These are phyloP conservation scores for Scrobipalpa costella DNA, from an alignment of 2,888 invertebrate species.

Conservation along the genomic window DNA sequence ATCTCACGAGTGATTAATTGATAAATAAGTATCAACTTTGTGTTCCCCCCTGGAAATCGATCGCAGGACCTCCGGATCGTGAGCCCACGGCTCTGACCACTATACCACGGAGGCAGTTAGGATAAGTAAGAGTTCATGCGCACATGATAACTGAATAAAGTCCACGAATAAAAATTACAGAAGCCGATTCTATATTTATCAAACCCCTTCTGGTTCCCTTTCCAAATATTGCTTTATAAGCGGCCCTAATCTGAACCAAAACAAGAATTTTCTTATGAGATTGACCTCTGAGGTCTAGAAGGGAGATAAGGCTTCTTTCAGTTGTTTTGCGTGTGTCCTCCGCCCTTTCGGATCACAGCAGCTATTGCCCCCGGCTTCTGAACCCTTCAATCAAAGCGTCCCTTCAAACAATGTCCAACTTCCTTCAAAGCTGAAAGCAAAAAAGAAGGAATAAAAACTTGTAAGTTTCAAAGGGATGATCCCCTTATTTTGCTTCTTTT, in stretches of 20 bases:
- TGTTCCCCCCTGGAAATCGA: no score
- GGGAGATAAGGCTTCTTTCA: conserved; percentile 24
- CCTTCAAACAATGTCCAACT: conserved; percentile 64
- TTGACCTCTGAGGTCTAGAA: not conserved
- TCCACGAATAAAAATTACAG: no score
- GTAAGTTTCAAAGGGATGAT: conserved; percentile 69
- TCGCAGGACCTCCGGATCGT: no score
- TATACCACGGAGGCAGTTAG: no score
- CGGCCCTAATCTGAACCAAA: not conserved
- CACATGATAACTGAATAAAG: no score
- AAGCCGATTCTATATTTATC: no score
- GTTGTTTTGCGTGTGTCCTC: conserved; percentile 42
- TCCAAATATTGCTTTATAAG: no score
- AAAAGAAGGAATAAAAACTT: conserved; percentile 66
- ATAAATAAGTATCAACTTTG: no score
- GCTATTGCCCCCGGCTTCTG: conserved; percentile 43
- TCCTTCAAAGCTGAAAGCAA: conserved; percentile 64
- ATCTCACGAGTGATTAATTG: no score
- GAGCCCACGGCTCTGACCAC: no score
- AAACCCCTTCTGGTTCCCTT: no score
- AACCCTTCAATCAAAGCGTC: conserved; percentile 44
- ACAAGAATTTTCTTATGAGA: not conserved
- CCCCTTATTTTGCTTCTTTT: conserved; percentile 62
- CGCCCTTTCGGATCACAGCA: conserved; percentile 32
- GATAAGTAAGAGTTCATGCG: no score